Evolutionary conservation across 1,140 invertebrate genomes (phyloP).

Genomic region (Camponotus vicinus): DNA sequence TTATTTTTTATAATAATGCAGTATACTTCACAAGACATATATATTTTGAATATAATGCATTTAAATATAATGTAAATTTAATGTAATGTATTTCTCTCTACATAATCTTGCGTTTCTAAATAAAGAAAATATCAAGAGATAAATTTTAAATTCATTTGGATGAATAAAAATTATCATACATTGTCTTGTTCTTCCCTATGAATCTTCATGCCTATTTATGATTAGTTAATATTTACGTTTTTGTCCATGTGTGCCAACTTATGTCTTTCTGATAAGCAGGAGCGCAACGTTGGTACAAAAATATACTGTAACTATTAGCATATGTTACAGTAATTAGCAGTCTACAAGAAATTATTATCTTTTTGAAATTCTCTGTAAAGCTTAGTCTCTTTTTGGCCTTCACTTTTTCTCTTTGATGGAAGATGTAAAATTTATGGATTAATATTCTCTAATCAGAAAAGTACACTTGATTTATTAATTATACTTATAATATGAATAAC

Average conservation of each 20-base stretch:
- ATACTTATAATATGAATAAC: too few species aligned
- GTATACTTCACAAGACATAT: too few species aligned
- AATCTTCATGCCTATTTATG: background rate
- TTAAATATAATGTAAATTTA: too few species aligned
- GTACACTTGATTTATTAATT: too few species aligned
- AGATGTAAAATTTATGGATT: too few species aligned
- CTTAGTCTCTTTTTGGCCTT: background rate
- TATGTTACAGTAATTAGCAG: slow-evolving; percentile 6
- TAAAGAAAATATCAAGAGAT: slow-evolving; percentile 4
- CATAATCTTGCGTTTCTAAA: background rate
- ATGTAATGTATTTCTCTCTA: background rate
- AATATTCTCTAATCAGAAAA: too few species aligned
- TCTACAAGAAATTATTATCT: background rate
- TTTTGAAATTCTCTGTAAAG: background rate
- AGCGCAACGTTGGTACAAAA: background rate
- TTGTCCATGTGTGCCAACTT: background rate
- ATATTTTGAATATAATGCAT: too few species aligned
- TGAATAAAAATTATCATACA: background rate
- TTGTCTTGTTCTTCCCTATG: background rate
- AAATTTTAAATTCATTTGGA: background rate
- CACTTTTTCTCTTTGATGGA: background rate
- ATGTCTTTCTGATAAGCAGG: background rate
- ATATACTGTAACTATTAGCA: background rate
- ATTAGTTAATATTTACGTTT: slow-evolving; percentile 4
- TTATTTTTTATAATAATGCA: background rate